Evolutionary conservation across 1,140 invertebrate species (phyloP).

Genomic region (Lepidotrigona ventralis): DNA sequence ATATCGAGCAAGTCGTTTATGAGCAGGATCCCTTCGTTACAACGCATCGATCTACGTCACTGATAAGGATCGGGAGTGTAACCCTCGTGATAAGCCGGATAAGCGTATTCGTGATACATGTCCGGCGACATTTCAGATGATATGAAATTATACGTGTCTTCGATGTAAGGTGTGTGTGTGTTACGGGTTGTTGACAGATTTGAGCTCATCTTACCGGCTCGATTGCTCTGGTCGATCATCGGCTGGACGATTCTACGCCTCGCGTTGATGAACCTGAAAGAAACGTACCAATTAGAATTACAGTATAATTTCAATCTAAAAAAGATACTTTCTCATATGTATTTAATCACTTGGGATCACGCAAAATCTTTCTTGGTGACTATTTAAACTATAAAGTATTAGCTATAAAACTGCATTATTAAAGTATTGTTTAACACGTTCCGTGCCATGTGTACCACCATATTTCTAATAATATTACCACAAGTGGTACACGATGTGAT

Average conservation of each 20-base stretch:
- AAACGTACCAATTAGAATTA: conserved; percentile 65
- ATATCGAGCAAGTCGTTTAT: background rate
- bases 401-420: background rate
- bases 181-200: conserved; percentile 57
- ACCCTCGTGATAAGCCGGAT: conserved; percentile 46
- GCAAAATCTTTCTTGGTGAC: background rate
- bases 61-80: conserved; percentile 42
- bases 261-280: conserved; percentile 98
- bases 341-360: background rate
- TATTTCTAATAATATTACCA: no score
- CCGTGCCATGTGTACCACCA: no score
- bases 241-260: conserved; percentile 98
- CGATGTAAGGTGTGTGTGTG: conserved; percentile 58
- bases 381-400: background rate
- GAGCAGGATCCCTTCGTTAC: conserved; percentile 26
- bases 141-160: conserved; percentile 43
- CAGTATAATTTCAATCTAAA: background rate
- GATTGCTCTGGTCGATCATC: conserved; percentile 98
- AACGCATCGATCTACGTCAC: conserved; percentile 47
- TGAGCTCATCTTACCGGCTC: conserved; percentile 91
- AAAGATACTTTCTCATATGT: background rate
- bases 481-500: no score
- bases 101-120: conserved; percentile 50
- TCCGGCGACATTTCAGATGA: conserved; percentile 13
- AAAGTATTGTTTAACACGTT: no score